Percentiles rank a stretch among this genome's conserved stretches.
phyloP scores from a whole-genome alignment of 1,140 invertebrate genomes.

The Panulirus ornatus region DNA sequence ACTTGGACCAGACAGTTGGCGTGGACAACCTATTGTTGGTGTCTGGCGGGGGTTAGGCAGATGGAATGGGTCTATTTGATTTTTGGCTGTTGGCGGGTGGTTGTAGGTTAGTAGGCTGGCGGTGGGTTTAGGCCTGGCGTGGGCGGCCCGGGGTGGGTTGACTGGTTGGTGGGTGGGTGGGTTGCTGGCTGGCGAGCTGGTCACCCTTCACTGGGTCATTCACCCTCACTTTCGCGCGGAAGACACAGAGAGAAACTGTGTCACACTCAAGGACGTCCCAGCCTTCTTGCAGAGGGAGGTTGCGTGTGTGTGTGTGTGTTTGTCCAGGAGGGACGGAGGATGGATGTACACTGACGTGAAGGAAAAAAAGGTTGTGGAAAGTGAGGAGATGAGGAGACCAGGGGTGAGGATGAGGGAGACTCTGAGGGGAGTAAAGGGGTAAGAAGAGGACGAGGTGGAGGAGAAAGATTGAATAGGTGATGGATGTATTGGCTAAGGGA shows the following conservation, averaged over 20 bases:
- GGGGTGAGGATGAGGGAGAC: constrained; percentile 3
- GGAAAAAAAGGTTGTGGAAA: background rate
- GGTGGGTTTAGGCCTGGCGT: no score
- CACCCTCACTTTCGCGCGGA: constrained; percentile 37
- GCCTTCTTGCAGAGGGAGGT: background rate
- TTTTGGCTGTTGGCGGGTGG: no score
- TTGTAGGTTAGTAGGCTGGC: no score
- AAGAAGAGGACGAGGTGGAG: constrained; percentile 15
- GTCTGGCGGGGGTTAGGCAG: no score
- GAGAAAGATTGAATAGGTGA: no score
- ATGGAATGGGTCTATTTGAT: no score
- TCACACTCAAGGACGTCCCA: constrained; percentile 1
- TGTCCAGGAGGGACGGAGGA: background rate
- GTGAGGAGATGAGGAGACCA: background rate
- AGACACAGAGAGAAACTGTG: constrained; percentile 40
- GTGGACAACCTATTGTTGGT: no score
- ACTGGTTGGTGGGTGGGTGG: background rate
- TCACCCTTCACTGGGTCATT: constrained; percentile 31
- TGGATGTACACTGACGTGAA: background rate
- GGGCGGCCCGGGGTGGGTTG: background rate
- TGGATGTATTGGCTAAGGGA: no score
- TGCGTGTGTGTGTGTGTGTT: no score
- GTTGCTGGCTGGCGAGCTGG: background rate
- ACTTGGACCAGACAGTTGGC: no score
- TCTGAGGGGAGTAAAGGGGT: background rate